phyloP scores from a whole-genome alignment of 2,113 vertebrate genomes.

The Siniperca knerii region DNA sequence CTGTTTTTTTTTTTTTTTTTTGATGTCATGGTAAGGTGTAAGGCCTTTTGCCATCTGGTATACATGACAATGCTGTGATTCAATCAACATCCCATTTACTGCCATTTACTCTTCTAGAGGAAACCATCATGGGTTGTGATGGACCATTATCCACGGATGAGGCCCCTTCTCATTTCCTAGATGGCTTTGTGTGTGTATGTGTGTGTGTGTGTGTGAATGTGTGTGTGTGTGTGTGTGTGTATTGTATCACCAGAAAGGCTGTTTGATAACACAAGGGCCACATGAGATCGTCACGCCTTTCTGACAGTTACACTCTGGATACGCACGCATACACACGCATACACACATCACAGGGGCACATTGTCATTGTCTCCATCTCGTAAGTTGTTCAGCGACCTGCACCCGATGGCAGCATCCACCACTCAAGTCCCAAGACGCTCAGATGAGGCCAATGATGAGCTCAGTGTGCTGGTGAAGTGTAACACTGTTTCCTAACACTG shows the following conservation, averaged over 20 bases:
- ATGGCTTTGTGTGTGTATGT: conserved; percentile 65
- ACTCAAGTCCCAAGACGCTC: background rate
- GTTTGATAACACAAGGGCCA: conserved; percentile 53
- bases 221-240: conserved; percentile 25
- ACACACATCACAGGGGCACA: background rate
- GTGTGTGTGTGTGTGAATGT: conserved; percentile 44
- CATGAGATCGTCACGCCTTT: conserved; percentile 47
- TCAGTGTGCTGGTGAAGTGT: background rate
- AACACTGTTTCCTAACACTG: background rate
- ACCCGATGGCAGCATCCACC: background rate
- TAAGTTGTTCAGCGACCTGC: background rate
- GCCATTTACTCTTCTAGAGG: conserved; percentile 77
- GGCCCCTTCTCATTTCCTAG: conserved; percentile 79
- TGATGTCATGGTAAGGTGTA: conserved; percentile 67
- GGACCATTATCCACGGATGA: conserved; percentile 80
- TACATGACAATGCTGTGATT: conserved; percentile 80
- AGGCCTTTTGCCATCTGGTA: conserved; percentile 74
- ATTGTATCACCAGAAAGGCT: conserved; percentile 30
- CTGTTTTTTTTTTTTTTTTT: conserved; percentile 64
- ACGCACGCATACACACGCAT: too few relatives aligned
- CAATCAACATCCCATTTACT: conserved; percentile 80
- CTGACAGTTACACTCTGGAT: conserved; percentile 33
- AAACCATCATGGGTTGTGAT: conserved; percentile 79
- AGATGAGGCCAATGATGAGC: background rate
- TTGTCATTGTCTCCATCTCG: background rate